Base-by-base conservation (phyloP, 2,113 vertebrate genomes). In the Rousettus leschenaultii region DNA sequence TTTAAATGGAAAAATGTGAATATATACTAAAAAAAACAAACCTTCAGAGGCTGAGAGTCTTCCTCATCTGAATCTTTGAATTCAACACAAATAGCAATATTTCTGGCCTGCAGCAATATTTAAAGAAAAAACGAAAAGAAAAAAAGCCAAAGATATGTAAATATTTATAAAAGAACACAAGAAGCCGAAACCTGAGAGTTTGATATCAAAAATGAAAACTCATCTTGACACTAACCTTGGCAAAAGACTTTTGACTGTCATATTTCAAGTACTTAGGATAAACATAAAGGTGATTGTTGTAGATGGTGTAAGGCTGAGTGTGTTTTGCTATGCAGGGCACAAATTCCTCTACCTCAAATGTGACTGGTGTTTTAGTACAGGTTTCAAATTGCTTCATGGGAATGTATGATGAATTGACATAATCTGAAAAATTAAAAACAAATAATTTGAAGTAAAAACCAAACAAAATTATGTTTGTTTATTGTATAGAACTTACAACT, bases 61-160 rank as follows among this genome's bases (percentile, higher is more conserved):
- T 99, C 99, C 57, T 99, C 99, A 98, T 99, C 99, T 0, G 99
- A 99, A 98, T 99, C 99, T 98, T 98, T 99, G 98, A 99, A 99
- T 98, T 99, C 99, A 91, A 99, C 98, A 95, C 99, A 99, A 86
- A 99, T 98, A 14, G 99, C 99, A 98, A 99, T 99, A 98, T 99
- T 99, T 98, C 99, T 99, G 91, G 99, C 99, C 99, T 99, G 98
- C 94, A 97, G 84, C 0, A 89, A 95, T 43, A 78, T 95, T 96
- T 61, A 84, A 82, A 95, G 95, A 95, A 82, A 86, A 87, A 45
- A 83, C 12, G 55, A 19, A 55, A 40, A 77, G 14, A 43, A 61
- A 65, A 51, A 95, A 91, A 86, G 45, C 89, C 5, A 3, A 3
- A 43, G 71, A 70, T 24, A 33, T 40, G 35, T 55, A 90, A 73